Conservation (phyloP, 2,113 vertebrate genomes). For the Oenanthe oenanthe region DNA sequence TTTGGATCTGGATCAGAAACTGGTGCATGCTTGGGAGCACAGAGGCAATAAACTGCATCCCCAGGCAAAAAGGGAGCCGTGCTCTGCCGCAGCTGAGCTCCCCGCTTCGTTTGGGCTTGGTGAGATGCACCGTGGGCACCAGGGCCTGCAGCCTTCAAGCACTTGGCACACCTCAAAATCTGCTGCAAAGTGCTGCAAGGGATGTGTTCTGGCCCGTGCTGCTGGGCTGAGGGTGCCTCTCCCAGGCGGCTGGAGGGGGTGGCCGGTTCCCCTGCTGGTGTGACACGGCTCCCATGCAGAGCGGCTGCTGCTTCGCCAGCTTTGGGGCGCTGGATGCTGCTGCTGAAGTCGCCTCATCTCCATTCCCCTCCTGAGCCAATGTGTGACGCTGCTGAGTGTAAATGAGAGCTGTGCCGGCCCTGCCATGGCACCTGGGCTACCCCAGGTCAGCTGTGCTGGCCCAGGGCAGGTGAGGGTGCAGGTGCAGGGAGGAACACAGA, state of each 20-base stretch:
- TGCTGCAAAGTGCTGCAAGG: background rate
- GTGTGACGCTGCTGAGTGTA: background rate
- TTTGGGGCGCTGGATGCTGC: background rate
- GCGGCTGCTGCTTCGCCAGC: background rate
- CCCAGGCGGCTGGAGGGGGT: background rate
- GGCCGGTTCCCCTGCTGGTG: fast-evolving
- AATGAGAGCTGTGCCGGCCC: background rate
- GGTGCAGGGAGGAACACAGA: fast-evolving
- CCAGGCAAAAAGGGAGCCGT: background rate
- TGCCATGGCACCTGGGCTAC: background rate
- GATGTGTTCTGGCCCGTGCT: background rate
- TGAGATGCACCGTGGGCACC: background rate
- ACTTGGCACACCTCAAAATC: background rate
- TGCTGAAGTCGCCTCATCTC: background rate
- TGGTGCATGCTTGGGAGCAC: constrained; percentile 15
- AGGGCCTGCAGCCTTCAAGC: background rate
- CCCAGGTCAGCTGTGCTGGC: background rate
- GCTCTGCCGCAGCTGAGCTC: background rate
- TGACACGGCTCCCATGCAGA: background rate
- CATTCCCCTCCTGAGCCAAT: background rate
- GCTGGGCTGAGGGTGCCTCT: background rate
- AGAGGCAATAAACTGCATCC: background rate
- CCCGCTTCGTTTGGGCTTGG: background rate
- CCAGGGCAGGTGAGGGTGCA: background rate
- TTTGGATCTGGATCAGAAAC: constrained; percentile 38